Percentiles rank a stretch among this genome's conserved stretches.
phyloP scores from a whole-genome alignment of 1,140 invertebrate species.

The Lethocerus indicus region DNA sequence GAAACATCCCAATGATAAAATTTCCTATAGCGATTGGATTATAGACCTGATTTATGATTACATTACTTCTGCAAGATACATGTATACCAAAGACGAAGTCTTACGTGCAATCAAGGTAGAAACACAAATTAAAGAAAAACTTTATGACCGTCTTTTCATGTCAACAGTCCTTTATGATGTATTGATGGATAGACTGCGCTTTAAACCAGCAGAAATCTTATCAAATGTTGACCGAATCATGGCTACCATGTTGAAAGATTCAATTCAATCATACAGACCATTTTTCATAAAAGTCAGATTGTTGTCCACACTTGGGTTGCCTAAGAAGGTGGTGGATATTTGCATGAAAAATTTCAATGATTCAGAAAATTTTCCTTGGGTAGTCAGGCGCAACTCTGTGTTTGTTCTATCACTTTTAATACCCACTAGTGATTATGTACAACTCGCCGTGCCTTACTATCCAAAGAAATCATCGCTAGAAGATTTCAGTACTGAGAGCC shows the following conservation, averaged over 20 bases:
- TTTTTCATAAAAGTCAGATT: slow-evolving; percentile 2
- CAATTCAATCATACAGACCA: neutral
- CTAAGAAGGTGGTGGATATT: neutral
- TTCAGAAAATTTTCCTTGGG: neutral
- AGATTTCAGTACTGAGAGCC: slow-evolving; percentile 1
- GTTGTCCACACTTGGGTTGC: neutral
- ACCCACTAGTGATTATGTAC: neutral
- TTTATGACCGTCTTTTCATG: neutral
- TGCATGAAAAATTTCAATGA: neutral
- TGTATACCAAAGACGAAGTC: neutral
- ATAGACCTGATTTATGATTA: neutral
- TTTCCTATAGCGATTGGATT: neutral
- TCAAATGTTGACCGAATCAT: neutral
- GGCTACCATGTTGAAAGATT: neutral
- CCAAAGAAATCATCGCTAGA: neutral
- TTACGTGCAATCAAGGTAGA: neutral
- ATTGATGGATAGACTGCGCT: neutral
- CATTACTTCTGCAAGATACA: neutral
- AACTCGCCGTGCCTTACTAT: neutral
- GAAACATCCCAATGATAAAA: neutral
- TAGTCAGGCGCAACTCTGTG: neutral
- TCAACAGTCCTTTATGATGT: too few species aligned
- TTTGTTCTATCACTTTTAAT: neutral
- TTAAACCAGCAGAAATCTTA: neutral
- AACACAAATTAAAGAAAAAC: neutral